A percentile compares a stretch with the other conserved stretches of the same genome.
Conservation (phyloP, 2,888 invertebrate genomes). For the Plusia festucae region DNA sequence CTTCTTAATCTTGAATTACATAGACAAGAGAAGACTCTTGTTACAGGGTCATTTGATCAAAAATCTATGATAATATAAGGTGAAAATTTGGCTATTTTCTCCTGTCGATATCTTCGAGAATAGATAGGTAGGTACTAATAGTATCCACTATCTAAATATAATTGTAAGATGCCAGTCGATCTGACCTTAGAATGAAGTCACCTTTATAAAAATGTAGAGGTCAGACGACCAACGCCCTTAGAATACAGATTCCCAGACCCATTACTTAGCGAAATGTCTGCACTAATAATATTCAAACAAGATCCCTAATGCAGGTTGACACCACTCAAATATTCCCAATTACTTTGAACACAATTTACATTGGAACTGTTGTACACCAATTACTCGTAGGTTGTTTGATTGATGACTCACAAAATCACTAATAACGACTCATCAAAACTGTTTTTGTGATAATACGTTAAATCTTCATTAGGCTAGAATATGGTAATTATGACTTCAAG, state of each 20-base stretch:
- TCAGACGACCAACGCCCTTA: background rate
- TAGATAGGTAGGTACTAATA: no score
- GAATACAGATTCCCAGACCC: background rate
- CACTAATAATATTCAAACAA: background rate
- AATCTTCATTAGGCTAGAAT: slow-evolving; percentile 30
- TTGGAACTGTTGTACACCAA: slow-evolving; percentile 19
- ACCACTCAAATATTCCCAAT: background rate
- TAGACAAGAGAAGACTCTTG: no score
- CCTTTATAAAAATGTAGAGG: background rate
- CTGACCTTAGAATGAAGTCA: background rate
- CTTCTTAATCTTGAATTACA: no score
- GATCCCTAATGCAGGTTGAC: background rate
- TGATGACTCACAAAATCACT: slow-evolving; percentile 54
- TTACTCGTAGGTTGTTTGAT: slow-evolving; percentile 35
- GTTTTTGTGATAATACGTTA: slow-evolving; percentile 60
- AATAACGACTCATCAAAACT: slow-evolving; percentile 51
- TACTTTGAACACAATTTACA: slow-evolving; percentile 24
- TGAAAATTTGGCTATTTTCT: no score
- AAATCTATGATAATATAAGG: no score
- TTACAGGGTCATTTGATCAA: no score
- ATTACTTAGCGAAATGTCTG: background rate
- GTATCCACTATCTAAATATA: no score
- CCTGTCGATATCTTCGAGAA: no score
- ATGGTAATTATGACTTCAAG: slow-evolving; percentile 54
- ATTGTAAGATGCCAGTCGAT: background rate